Base-by-base conservation (phyloP, 2,113 vertebrate genomes). In the Opisthocomus hoazin region DNA sequence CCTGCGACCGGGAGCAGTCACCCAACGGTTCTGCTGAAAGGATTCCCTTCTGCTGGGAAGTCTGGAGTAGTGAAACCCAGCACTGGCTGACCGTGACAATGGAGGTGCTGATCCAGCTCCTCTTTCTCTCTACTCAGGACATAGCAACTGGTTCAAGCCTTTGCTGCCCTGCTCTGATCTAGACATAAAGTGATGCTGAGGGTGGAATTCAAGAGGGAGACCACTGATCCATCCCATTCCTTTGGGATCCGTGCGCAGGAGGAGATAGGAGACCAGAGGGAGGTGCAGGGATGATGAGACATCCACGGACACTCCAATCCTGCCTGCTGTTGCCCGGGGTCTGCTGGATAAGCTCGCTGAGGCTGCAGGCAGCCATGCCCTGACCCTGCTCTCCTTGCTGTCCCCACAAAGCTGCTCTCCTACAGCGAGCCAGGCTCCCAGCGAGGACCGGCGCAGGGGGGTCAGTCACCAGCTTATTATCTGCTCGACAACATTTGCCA, bases 371-470 rank as follows among this genome's bases (percentile, higher is more conserved):
- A 75, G 56, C 54, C 4, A 0, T 69, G 61, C 27, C 45, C 45
- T 23, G 10, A 23, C 45, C 36, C 61, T 39, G 36, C 64, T 51
- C 24, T 17, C 69, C 63, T 34, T 26, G 3, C 39, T 4, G 18
- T 21, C 54, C 66, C 41, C 56, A 3, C 13, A 10, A 46, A 43
- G 4, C 15, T 1, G 4, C 36, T 34, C 19, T 8, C n/a, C n/a
- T 12, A 10, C 24, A 15, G 43, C 5, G 29, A 22, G 13, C 43
- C 50, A 32, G 30, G n/a, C 64, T 39, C 63, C 45, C 57, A 20
- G 45, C 0, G 0, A 41, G 20, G 36, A 50, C 36, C 27, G 14
- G 58, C 54, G 15, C 3, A 1, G 10, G 5, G 5, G 3, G 7
- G 4, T 53, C 61, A 34, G 9, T 37, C 27, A 19, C 22, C 46